Conservation (phyloP, 1,140 invertebrate genomes). For the Agrilus planipennis region DNA sequence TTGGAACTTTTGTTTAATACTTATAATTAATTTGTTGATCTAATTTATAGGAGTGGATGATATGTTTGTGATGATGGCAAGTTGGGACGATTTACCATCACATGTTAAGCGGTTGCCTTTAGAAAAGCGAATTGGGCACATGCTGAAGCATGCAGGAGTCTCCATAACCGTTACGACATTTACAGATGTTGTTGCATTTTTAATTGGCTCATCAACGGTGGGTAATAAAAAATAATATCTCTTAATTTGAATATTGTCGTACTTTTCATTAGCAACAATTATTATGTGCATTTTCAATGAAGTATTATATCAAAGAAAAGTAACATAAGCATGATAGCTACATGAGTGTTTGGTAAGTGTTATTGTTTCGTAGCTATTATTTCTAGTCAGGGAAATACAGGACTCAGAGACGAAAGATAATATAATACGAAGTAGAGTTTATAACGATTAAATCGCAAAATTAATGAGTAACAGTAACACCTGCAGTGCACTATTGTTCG, state of each 20-base stretch:
- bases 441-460: too few species aligned
- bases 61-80: slow-evolving; percentile 70
- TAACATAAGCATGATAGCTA: too few species aligned
- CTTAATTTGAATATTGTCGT: not conserved
- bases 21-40: not conserved
- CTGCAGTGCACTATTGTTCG: too few species aligned
- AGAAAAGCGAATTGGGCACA: slow-evolving; percentile 48
- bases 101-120: slow-evolving; percentile 40
- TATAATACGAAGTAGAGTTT: too few species aligned
- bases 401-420: too few species aligned
- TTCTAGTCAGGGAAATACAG: too few species aligned
- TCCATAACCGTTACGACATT: slow-evolving; percentile 74
- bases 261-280: too few species aligned
- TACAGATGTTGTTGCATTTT: slow-evolving; percentile 69
- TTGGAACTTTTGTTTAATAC: not conserved
- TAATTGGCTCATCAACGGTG: slow-evolving; percentile 57
- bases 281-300: too few species aligned
- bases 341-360: too few species aligned
- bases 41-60: slow-evolving; percentile 54
- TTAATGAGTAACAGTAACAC: too few species aligned
- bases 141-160: slow-evolving; percentile 66
- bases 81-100: slow-evolving; percentile 48
- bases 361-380: too few species aligned
- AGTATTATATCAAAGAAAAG: too few species aligned
- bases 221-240: slow-evolving; percentile 13